These are phyloP conservation scores for Budorcas taxicolor DNA, from an alignment of 2,113 vertebrate species.

Conservation along the genomic window DNA sequence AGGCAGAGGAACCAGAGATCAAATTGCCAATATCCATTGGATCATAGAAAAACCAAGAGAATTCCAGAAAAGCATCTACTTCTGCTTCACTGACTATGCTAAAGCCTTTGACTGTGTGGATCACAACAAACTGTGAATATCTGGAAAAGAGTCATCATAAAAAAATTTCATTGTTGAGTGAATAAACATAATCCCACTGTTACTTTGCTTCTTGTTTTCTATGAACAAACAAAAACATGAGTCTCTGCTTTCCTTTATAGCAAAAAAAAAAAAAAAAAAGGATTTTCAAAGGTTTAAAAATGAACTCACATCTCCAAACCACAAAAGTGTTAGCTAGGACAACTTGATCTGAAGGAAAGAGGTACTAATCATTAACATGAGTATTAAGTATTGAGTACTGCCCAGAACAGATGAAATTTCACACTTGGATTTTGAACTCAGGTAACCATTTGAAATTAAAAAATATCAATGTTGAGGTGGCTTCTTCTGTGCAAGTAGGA, in stretches of 20 bases:
- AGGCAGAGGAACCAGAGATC: neutral
- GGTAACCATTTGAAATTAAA: slow-evolving; percentile 3
- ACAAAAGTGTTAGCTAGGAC: neutral
- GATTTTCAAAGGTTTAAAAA: slow-evolving; percentile 2
- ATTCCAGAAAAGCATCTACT: neutral
- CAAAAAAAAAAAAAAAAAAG: neutral
- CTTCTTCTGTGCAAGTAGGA: neutral
- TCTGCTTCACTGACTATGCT: neutral
- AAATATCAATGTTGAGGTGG: neutral
- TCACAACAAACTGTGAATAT: neutral
- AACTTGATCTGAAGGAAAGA: neutral
- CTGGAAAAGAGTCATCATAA: neutral
- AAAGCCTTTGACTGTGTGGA: neutral
- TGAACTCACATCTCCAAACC: neutral
- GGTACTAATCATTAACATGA: neutral
- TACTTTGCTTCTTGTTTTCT: neutral
- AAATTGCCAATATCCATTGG: neutral
- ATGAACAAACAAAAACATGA: neutral
- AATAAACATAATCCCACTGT: neutral
- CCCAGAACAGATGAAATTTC: neutral
- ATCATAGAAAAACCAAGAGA: neutral
- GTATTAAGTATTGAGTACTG: neutral
- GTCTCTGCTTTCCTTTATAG: neutral
- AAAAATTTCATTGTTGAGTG: neutral
- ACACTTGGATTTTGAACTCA: neutral